Evolutionary conservation across 2,888 invertebrate species (phyloP).

Genomic region (Drosophila kambysellisi): DNA sequence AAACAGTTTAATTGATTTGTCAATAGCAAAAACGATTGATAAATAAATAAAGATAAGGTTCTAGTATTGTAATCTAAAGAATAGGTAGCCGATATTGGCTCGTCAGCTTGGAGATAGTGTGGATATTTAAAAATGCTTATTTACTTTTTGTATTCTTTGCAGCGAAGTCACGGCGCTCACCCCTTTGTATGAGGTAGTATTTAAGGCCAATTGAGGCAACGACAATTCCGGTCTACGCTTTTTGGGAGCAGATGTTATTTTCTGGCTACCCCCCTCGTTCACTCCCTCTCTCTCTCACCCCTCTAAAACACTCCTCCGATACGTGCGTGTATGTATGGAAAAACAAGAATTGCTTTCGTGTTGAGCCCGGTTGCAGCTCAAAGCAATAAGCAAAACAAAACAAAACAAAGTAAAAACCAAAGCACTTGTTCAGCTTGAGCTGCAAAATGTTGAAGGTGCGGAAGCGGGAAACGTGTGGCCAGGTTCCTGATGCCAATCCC

Average conservation of each 20-base stretch:
- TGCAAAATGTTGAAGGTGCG: conserved; percentile 44
- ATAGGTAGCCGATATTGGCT: neutral
- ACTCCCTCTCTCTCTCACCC: neutral
- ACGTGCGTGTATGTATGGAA: neutral
- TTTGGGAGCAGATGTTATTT: conserved; percentile 77
- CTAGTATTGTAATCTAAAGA: no score
- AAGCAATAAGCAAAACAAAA: conserved; percentile 36
- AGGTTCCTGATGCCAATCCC: conserved; percentile 4
- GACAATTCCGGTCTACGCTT: conserved; percentile 66
- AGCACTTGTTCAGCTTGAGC: conserved; percentile 69
- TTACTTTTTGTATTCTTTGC: neutral
- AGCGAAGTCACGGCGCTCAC: neutral
- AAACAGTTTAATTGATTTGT: neutral
- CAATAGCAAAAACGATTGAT: neutral
- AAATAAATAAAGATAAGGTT: neutral
- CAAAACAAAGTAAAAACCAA: conserved; percentile 54
- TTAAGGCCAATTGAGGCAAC: conserved; percentile 29
- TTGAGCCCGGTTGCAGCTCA: conserved; percentile 48
- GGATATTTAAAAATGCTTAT: neutral
- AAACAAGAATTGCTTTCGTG: conserved; percentile 40
- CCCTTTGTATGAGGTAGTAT: neutral
- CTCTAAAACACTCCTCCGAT: neutral
- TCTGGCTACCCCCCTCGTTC: conserved; percentile 33
- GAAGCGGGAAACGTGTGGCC: conserved; percentile 36
- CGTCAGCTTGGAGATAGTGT: neutral